Evolutionary conservation across 2,113 vertebrate species (phyloP).

Genomic region (Cheilinus undulatus): DNA sequence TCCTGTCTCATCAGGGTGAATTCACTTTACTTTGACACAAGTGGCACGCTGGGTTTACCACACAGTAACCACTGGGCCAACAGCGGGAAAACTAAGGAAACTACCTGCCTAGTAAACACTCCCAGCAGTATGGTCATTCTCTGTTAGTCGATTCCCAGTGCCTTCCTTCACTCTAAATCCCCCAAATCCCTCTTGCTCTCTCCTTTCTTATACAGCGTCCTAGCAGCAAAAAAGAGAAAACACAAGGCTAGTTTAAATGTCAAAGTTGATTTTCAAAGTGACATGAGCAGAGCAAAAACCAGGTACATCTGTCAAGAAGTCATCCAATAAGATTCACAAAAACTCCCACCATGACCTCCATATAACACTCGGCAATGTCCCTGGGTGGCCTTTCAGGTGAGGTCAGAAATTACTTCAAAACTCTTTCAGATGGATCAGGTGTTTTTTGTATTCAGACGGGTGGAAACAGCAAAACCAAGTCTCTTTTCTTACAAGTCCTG

Average conservation of each 20-base stretch:
- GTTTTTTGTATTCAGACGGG: not conserved
- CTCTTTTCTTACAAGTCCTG: no score
- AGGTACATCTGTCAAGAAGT: not conserved
- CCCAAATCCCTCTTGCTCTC: conserved; percentile 20
- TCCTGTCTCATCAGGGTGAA: conserved; percentile 43
- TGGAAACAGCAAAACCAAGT: no score
- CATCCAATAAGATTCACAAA: not conserved
- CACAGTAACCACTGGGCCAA: conserved; percentile 59
- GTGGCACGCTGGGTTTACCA: conserved; percentile 36
- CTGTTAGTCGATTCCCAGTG: conserved; percentile 59
- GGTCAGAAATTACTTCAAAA: not conserved
- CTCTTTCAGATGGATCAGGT: not conserved
- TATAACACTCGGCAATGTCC: not conserved
- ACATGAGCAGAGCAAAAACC: not conserved
- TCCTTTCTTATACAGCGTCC: conserved; percentile 41
- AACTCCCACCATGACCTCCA: conserved; percentile 8
- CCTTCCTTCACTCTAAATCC: conserved; percentile 62
- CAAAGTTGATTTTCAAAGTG: no score
- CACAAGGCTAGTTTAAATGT: conserved; percentile 4
- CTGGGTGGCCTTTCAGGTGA: not conserved
- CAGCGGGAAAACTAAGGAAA: conserved; percentile 66
- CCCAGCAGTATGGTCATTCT: conserved; percentile 58
- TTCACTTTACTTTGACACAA: conserved; percentile 57
- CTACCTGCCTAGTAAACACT: conserved; percentile 55
- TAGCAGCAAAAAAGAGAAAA: conserved; percentile 16